These are phyloP conservation scores for Epirrita christyi DNA, from an alignment of 2,888 invertebrate species.

Conservation along the genomic window DNA sequence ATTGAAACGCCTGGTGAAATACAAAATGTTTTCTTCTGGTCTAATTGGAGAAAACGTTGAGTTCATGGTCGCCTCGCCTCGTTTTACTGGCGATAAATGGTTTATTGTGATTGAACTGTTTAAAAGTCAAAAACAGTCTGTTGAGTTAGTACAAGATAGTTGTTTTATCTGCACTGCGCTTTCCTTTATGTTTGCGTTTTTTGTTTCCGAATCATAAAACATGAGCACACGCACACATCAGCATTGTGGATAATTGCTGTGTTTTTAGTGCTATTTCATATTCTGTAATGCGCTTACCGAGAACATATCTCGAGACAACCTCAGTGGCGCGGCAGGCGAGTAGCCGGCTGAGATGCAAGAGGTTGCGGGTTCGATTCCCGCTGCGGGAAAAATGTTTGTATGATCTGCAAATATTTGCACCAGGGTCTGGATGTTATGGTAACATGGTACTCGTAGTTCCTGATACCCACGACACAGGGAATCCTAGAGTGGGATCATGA, in stretches of 20 bases:
- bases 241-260: constrained; percentile 3
- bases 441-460: too few species aligned
- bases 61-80: constrained; percentile 11
- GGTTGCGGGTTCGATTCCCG: too few species aligned
- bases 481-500: too few species aligned
- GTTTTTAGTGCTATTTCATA: not conserved
- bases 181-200: constrained; percentile 1
- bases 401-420: too few species aligned
- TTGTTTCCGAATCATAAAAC: constrained; percentile 11
- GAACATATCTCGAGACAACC: constrained; percentile 1
- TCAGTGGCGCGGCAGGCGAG: too few species aligned
- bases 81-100: constrained; percentile 3
- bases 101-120: constrained; percentile 3
- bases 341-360: too few species aligned
- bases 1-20: constrained; percentile 2
- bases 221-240: not conserved
- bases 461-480: too few species aligned
- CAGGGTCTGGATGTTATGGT: too few species aligned
- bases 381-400: too few species aligned
- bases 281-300: constrained; percentile 11
- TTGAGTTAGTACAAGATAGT: too few species aligned
- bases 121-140: too few species aligned
- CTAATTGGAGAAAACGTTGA: constrained; percentile 16
- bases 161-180: constrained; percentile 1
- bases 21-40: constrained; percentile 8